Evolutionary conservation across 2,888 invertebrate genomes (phyloP).

Genomic region (Patella ulyssiponensis): DNA sequence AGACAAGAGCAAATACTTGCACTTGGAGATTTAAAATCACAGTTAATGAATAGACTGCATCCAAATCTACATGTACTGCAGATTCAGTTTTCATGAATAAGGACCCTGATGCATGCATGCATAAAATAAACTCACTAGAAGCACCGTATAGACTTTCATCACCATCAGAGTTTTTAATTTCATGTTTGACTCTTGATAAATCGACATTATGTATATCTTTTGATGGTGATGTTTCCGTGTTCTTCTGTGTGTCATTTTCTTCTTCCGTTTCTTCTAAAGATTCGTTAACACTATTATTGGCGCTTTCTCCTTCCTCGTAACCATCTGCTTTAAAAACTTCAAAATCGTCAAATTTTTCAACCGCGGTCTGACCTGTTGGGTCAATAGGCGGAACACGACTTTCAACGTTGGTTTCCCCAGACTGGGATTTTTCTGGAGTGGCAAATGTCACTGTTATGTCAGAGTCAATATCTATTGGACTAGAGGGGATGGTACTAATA

Average conservation of each 20-base stretch:
- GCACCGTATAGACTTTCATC: not conserved
- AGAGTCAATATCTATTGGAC: not conserved
- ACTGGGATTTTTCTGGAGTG: not conserved
- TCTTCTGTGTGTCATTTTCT: not conserved
- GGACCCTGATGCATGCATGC: no score
- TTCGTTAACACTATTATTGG: not conserved
- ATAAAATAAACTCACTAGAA: no score
- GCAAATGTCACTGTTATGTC: not conserved
- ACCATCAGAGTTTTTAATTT: not conserved
- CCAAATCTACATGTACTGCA: no score
- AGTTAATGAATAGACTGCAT: no score
- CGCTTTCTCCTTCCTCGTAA: not conserved
- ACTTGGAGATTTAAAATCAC: no score
- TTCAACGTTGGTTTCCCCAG: not conserved
- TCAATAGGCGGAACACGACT: not conserved
- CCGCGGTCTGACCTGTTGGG: not conserved
- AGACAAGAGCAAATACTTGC: no score
- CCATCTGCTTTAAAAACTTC: not conserved
- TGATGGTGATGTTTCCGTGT: not conserved
- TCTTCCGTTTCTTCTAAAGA: not conserved
- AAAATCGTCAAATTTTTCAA: not conserved
- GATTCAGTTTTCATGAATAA: no score
- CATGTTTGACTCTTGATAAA: not conserved
- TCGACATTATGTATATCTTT: not conserved
- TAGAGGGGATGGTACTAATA: not conserved